Conservation (phyloP, 2,888 invertebrate species). For the Macaria liturata region DNA sequence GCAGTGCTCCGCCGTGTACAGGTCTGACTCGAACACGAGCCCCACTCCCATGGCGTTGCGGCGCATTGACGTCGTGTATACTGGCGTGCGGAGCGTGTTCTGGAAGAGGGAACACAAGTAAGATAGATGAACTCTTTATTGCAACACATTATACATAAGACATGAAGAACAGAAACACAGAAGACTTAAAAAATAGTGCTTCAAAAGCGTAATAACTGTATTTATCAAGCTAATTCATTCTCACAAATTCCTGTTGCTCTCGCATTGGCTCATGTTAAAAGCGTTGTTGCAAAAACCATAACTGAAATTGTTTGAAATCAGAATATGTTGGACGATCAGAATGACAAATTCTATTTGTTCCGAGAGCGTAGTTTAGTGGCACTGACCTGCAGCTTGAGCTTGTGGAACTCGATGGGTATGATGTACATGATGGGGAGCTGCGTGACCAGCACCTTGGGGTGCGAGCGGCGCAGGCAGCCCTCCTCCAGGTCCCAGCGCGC, state of each 20-base stretch:
- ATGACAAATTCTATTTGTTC: no score
- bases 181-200: no score
- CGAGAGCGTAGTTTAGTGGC: neutral
- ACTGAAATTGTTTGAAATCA: no score
- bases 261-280: no score
- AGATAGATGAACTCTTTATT: no score
- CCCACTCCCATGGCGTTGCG: slow-evolving; percentile 96
- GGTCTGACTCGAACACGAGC: slow-evolving; percentile 94
- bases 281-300: no score
- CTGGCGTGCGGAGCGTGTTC: slow-evolving; percentile 94
- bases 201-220: no score
- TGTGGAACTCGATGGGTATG: slow-evolving; percentile 92
- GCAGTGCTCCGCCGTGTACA: slow-evolving; percentile 90
- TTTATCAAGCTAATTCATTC: no score
- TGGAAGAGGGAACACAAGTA: slow-evolving; percentile 53
- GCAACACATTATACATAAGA: no score
- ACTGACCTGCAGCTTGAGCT: slow-evolving; percentile 90
- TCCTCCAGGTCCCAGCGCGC: slow-evolving; percentile 91
- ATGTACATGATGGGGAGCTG: slow-evolving; percentile 93
- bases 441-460: slow-evolving; percentile 93
- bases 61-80: slow-evolving; percentile 93
- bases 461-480: slow-evolving; percentile 87
- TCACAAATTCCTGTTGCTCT: no score
- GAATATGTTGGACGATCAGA: no score
- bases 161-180: no score